A percentile compares a stretch with the other conserved stretches of the same genome.
Conservation (phyloP, 2,113 vertebrate genomes). For the Pluvianellus socialis region DNA sequence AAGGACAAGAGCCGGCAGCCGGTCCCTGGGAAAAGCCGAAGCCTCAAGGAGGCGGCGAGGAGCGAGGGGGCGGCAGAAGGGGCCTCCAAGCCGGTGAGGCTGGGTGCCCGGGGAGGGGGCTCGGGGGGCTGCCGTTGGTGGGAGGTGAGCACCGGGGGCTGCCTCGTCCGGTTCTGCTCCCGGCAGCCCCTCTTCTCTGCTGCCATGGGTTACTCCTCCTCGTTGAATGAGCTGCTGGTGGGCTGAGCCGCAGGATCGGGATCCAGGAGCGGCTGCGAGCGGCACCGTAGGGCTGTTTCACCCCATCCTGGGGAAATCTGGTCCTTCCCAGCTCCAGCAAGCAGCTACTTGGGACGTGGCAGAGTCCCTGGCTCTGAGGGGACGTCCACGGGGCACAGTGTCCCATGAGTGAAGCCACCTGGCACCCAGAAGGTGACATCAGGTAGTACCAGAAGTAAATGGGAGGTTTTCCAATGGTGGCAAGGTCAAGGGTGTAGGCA, state of each 20-base stretch:
- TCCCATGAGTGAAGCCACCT: neutral
- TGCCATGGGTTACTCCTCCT: accelerated
- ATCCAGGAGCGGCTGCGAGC: neutral
- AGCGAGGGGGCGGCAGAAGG: conserved; percentile 71
- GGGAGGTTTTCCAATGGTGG: neutral
- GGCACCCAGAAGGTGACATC: accelerated
- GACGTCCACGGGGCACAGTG: accelerated
- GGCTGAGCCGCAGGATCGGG: neutral
- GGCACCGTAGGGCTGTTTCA: too few relatives aligned
- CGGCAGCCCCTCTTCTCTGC: accelerated
- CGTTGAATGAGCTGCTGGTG: neutral
- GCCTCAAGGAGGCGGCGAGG: conserved; percentile 62
- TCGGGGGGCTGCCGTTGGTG: neutral
- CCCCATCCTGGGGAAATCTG: neutral
- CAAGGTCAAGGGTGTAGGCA: too few relatives aligned
- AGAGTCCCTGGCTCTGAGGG: neutral
- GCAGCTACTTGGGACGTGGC: neutral
- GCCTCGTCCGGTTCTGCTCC: accelerated
- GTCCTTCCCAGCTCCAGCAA: neutral
- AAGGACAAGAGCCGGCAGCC: conserved; percentile 80
- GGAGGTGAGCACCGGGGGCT: neutral
- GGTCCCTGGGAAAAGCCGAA: conserved; percentile 75
- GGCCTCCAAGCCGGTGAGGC: conserved; percentile 88
- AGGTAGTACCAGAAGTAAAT: neutral
- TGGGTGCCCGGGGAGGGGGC: neutral